phyloP scores from a whole-genome alignment of 2,113 vertebrate species.

The Scomber japonicus region DNA sequence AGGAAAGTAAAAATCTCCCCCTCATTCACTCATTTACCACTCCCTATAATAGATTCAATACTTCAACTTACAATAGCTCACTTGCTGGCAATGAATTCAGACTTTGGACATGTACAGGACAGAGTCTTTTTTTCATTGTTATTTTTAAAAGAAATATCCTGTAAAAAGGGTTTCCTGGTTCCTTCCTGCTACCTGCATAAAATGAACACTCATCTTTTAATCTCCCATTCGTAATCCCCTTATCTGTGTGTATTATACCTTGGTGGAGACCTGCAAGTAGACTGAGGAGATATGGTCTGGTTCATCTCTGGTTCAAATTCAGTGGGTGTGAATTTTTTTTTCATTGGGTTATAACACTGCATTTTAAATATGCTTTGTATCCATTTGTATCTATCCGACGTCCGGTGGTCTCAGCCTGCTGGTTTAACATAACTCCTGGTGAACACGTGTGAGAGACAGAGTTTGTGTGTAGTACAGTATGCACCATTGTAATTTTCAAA shows the following conservation, averaged over 20 bases:
- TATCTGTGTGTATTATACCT: constrained; percentile 57
- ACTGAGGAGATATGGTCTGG: constrained; percentile 2
- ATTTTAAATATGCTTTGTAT: constrained; percentile 7
- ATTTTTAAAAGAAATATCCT: constrained; percentile 4
- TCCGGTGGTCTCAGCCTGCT: neutral
- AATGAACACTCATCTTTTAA: constrained; percentile 24
- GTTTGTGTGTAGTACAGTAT: too few relatives aligned
- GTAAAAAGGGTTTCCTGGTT: constrained; percentile 9
- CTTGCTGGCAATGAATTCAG: too few relatives aligned
- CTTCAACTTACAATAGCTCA: too few relatives aligned
- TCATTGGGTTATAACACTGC: too few relatives aligned
- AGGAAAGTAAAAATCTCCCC: too few relatives aligned
- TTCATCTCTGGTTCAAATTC: constrained; percentile 30
- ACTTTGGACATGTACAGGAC: too few relatives aligned
- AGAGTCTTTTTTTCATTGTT: neutral
- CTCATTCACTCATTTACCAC: too few relatives aligned
- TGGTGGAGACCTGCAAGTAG: constrained; percentile 15
- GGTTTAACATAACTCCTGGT: neutral
- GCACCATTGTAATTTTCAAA: too few relatives aligned
- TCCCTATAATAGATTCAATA: too few relatives aligned
- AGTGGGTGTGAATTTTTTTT: constrained; percentile 3
- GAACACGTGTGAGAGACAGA: neutral
- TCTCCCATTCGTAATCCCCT: constrained; percentile 42
- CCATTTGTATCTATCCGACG: neutral
- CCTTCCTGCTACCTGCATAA: constrained; percentile 25